Base-by-base conservation (phyloP, 2,888 invertebrate genomes). In the Stenoptilia bipunctidactyla region DNA sequence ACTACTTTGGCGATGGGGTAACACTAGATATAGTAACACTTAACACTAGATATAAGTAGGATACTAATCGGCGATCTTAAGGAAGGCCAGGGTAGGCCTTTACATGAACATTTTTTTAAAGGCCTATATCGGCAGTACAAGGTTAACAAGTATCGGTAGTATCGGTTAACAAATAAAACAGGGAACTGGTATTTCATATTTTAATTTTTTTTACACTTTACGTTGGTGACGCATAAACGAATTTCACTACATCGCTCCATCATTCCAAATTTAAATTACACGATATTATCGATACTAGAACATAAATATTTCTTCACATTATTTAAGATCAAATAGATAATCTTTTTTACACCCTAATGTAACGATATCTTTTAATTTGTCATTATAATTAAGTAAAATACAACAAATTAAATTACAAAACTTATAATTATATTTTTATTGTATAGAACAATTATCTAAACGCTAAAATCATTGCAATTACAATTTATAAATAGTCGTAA, bases 311-410 rank as follows among this genome's bases (percentile, higher is more conserved):
- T 79, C 70, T 71, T 79, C 77, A 69, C 80, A 79, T 77, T 80
- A 82, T 66, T 77, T 76, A 82, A 79, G 79, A 79, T 80, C 77
- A 82, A 83, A 83, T 83, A 83, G 82, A 83, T 77, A 82, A 83
- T 83, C 83, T 82, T 82, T 82, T 82, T 80, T 83, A 83, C 82
- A 83, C 52, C 72, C 82, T 83, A 82, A 74, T 73, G 68, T 80
- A 82, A 80, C 82, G 80, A 80, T 79, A 80, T 79, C 66, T 75
- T 79, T 79, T 79, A 64, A 73, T 80, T 80, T 80, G 76, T 82
- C 75, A 77, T 79, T 77, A 73, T 74, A 76, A 30, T 76, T 79
- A 79, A 69, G 67, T 59, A 71, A 77, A 73, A 67, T 79, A 82
- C 76, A 80, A 83, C 80, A 80, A 80, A 80, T 79, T 71, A 79